Percentiles rank a stretch among this genome's conserved stretches.
Evolutionary conservation across 2,888 invertebrate species (phyloP).

Genomic region (Cheilosia impressa): DNA sequence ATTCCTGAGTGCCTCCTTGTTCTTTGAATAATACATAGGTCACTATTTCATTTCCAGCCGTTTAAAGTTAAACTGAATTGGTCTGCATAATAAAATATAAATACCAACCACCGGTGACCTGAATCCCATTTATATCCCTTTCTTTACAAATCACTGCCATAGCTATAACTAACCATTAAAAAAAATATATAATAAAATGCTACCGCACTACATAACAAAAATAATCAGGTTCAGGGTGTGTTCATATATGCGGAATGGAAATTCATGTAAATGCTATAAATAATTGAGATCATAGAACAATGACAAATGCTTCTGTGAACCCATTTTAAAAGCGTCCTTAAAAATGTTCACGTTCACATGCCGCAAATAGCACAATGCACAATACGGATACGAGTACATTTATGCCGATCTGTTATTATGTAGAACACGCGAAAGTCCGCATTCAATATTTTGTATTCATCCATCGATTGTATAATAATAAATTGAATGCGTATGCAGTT

Average conservation of each 20-base stretch:
- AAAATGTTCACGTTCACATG: background rate
- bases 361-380: too few relatives aligned
- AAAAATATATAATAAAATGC: too few relatives aligned
- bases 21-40: too few relatives aligned
- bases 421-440: background rate
- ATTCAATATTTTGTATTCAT: background rate
- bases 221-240: background rate
- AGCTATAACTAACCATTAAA: too few relatives aligned
- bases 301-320: conserved; percentile 9
- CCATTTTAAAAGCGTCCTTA: conserved; percentile 9
- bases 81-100: too few relatives aligned
- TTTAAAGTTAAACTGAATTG: too few relatives aligned
- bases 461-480: background rate
- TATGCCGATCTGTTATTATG: background rate
- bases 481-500: conserved; percentile 5
- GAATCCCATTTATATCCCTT: too few relatives aligned
- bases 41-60: too few relatives aligned
- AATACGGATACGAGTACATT: too few relatives aligned
- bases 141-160: too few relatives aligned
- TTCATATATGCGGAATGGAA: background rate
- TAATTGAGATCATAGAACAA: conserved; percentile 27
- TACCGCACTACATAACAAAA: background rate
- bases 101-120: too few relatives aligned
- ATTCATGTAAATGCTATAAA: conserved; percentile 19
- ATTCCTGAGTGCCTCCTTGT: too few relatives aligned